These are phyloP conservation scores for Protonemura montana DNA, from an alignment of 2,888 invertebrate genomes.

Conservation along the genomic window DNA sequence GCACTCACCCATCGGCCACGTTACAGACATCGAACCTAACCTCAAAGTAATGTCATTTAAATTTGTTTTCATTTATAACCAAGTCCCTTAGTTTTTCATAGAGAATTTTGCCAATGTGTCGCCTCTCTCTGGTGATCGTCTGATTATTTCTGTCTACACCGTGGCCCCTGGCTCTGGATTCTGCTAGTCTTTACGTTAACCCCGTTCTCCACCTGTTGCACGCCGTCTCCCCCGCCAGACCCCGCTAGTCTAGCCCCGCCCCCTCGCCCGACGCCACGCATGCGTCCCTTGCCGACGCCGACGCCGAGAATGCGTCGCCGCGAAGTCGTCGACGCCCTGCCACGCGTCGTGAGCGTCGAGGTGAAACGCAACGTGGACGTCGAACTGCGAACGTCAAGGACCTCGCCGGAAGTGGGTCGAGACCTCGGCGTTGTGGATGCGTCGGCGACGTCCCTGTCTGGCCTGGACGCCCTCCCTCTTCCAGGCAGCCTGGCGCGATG, in stretches of 20 bases:
- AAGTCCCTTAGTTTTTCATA: no score
- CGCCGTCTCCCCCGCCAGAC: neutral
- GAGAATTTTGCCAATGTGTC: no score
- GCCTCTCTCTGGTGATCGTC: no score
- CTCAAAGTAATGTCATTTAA: no score
- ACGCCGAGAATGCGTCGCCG: neutral
- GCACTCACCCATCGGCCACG: conserved; percentile 41
- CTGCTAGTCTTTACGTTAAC: neutral
- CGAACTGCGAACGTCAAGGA: neutral
- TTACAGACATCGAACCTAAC: no score
- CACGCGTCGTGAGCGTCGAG: neutral
- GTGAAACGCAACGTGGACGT: neutral
- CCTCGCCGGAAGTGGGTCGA: neutral
- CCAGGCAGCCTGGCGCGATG: neutral
- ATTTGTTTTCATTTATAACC: no score
- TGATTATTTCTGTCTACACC: no score
- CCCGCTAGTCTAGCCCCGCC: neutral
- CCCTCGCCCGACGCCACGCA: neutral
- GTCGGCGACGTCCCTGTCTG: neutral
- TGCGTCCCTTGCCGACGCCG: neutral
- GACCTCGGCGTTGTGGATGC: neutral
- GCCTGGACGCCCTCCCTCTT: neutral
- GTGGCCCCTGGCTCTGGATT: no score
- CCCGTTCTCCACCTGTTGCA: neutral
- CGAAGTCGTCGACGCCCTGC: neutral